Evolutionary conservation across 2,797 vertebrate genomes (phyloP).

Genomic region (Cephalopachus bancanus): DNA sequence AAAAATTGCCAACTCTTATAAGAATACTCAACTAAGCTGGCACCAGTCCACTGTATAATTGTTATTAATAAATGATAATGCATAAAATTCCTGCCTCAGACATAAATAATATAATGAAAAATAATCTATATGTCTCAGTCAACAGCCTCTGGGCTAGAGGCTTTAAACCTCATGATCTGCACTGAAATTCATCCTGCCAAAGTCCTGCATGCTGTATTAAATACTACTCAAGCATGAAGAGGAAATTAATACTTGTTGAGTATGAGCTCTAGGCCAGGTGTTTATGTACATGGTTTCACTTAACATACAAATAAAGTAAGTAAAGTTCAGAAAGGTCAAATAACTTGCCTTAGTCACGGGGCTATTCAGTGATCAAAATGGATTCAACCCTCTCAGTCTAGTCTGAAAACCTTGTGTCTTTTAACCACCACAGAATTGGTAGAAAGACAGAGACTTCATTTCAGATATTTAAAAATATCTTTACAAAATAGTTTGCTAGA

Average conservation of each 20-base stretch:
- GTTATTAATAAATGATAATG: conserved; percentile 63
- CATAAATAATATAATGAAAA: conserved; percentile 38
- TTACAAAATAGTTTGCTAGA: background rate
- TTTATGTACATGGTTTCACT: background rate
- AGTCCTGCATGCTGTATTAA: background rate
- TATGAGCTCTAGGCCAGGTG: background rate
- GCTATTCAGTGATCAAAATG: background rate
- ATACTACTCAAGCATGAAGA: background rate
- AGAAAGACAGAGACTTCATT: background rate
- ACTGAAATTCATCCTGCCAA: background rate
- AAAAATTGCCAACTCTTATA: background rate
- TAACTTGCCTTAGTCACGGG: background rate
- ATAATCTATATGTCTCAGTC: background rate
- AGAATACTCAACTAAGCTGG: background rate
- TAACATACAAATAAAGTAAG: background rate
- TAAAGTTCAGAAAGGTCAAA: background rate
- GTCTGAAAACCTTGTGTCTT: background rate
- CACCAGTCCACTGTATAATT: background rate
- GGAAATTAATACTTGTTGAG: background rate
- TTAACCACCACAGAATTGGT: background rate
- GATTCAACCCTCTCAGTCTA: background rate
- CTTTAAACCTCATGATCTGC: background rate
- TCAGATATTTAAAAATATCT: background rate
- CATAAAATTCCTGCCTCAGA: background rate
- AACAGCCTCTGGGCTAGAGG: background rate